Evolutionary conservation across 2,888 invertebrate genomes (phyloP).

Genomic region (Gymnocheta viridis): DNA sequence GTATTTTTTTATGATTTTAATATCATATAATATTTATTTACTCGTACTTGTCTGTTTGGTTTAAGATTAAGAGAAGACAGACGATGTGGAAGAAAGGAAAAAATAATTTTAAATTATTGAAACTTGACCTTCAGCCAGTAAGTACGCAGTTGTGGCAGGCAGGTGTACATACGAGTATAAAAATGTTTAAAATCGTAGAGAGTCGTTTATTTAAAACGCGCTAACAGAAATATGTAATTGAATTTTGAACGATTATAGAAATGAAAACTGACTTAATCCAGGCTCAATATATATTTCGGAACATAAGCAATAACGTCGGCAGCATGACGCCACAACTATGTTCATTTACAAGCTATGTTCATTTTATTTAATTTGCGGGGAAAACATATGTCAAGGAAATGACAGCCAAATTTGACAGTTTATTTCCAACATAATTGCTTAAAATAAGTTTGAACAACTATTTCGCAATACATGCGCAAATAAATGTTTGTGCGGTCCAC

Average conservation of each 20-base stretch:
- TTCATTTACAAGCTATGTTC: no score
- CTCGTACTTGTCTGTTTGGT: neutral
- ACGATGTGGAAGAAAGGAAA: neutral
- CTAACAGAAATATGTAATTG: constrained; percentile 3
- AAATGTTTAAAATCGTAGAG: constrained; percentile 11
- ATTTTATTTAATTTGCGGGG: no score
- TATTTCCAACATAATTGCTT: no score
- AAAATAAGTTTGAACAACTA: no score
- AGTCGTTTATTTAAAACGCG: constrained; percentile 11
- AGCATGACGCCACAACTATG: no score
- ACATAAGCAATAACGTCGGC: no score
- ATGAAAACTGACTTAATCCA: neutral
- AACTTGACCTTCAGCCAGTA: constrained; percentile 45
- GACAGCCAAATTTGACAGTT: no score
- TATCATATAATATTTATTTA: neutral
- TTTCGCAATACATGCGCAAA: no score
- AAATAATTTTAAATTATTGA: neutral
- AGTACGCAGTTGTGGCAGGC: neutral
- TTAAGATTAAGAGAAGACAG: neutral
- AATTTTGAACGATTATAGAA: neutral
- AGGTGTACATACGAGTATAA: neutral
- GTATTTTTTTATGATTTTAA: neutral
- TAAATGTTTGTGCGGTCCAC: no score
- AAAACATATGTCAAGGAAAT: no score
- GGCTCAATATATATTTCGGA: no score